Evolutionary conservation across 1,140 invertebrate species (phyloP).

Genomic region (Tribolium castaneum): DNA sequence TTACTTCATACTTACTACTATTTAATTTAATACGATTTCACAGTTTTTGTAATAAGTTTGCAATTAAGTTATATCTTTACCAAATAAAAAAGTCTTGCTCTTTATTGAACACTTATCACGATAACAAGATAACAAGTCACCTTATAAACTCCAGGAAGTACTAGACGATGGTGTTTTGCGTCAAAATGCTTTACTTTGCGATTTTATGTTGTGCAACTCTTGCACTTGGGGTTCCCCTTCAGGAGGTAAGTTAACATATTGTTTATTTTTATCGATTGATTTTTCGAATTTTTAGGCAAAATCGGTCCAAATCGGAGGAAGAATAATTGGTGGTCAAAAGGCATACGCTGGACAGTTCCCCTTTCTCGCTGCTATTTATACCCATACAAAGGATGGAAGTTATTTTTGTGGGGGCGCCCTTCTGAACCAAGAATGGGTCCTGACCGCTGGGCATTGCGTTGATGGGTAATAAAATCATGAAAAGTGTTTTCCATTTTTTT

Average conservation of each 20-base stretch:
- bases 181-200: background rate
- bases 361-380: background rate
- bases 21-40: background rate
- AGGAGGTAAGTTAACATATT: background rate
- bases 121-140: background rate
- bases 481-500: background rate
- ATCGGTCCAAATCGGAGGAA: background rate
- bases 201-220: background rate
- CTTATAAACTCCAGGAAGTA: background rate
- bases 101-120: background rate
- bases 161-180: background rate
- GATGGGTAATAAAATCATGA: background rate
- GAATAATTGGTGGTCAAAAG: conserved; percentile 8
- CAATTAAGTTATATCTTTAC: background rate
- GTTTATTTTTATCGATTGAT: background rate
- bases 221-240: background rate
- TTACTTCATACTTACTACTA: background rate
- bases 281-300: background rate
- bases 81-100: background rate
- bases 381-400: background rate
- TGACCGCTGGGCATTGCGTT: background rate
- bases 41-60: background rate
- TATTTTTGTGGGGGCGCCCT: conserved; percentile 4
- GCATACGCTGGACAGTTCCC: conserved; percentile 10
- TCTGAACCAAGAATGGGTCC: background rate